phyloP scores from a whole-genome alignment of 2,113 vertebrate species.

The Mus pahari region DNA sequence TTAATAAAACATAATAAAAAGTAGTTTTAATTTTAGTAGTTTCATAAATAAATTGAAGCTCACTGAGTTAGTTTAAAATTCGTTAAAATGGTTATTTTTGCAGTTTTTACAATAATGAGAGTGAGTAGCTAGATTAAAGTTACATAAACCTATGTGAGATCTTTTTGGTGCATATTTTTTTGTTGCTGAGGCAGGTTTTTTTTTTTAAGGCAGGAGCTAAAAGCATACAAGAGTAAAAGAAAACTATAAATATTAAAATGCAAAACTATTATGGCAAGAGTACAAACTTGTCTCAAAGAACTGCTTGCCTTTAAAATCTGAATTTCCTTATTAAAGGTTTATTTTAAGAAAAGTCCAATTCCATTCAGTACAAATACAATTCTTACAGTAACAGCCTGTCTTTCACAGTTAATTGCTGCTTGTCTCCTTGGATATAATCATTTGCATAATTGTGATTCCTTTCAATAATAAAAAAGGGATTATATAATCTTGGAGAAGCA shows the following conservation, averaged over 20 bases:
- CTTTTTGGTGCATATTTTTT: constrained; percentile 33
- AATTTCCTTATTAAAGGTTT: constrained; percentile 85
- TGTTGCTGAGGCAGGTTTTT: constrained; percentile 55
- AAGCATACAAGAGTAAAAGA: constrained; percentile 64
- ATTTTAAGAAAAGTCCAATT: constrained; percentile 85
- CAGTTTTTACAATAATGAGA: constrained; percentile 47
- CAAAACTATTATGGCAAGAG: constrained; percentile 61
- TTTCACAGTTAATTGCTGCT: constrained; percentile 87
- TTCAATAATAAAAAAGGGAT: constrained; percentile 86
- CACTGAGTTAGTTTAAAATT: constrained; percentile 3
- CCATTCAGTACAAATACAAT: constrained; percentile 82
- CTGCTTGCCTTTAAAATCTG: constrained; percentile 76
- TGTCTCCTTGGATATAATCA: constrained; percentile 87
- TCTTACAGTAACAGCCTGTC: constrained; percentile 84
- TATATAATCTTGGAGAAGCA: constrained; percentile 87
- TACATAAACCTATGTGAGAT: constrained; percentile 42
- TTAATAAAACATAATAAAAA: constrained; percentile 35
- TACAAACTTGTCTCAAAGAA: constrained; percentile 79
- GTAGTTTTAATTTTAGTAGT: constrained; percentile 65
- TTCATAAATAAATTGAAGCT: constrained; percentile 55
- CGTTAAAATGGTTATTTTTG: constrained; percentile 25
- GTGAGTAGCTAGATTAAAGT: constrained; percentile 1
- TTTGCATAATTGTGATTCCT: constrained; percentile 88
- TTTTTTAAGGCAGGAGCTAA: constrained; percentile 54
- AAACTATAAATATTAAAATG: constrained; percentile 62